phyloP scores from a whole-genome alignment of 2,888 invertebrate genomes.

The Plagodis dolabraria region DNA sequence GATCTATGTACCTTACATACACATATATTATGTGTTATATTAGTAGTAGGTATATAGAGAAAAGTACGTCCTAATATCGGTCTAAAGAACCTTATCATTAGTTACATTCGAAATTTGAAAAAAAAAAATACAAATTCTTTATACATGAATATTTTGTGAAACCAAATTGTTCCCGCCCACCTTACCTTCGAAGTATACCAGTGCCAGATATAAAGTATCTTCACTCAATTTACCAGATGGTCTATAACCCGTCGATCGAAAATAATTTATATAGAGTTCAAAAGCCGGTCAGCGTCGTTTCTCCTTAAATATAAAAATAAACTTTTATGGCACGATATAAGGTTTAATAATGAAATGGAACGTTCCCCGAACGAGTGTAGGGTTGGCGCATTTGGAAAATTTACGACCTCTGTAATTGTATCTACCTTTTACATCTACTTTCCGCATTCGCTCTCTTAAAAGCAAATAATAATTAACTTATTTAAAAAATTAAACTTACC shows the following conservation, averaged over 20 bases:
- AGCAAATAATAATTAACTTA: too few relatives aligned
- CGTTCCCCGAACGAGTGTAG: conserved; percentile 14
- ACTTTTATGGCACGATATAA: conserved; percentile 28
- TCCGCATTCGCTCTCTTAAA: too few relatives aligned
- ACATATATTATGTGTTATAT: too few relatives aligned
- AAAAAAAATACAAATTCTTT: too few relatives aligned
- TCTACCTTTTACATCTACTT: background rate
- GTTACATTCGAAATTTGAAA: too few relatives aligned
- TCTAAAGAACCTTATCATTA: too few relatives aligned
- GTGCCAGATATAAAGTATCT: background rate
- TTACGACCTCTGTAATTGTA: background rate
- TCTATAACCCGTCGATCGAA: conserved; percentile 22
- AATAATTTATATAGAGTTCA: conserved; percentile 25
- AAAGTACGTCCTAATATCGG: too few relatives aligned
- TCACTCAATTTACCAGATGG: conserved; percentile 20
- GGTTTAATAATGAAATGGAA: conserved; percentile 29
- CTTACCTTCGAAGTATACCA: background rate
- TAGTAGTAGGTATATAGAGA: too few relatives aligned
- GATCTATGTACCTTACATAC: too few relatives aligned
- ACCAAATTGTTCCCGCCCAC: background rate
- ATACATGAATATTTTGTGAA: background rate
- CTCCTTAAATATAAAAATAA: conserved; percentile 22
- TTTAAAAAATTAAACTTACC: too few relatives aligned
- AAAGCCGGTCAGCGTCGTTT: conserved; percentile 12
- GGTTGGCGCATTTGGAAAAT: conserved; percentile 10